Evolutionary conservation across 2,888 invertebrate genomes (phyloP).

Genomic region (Drosophila nr. perissopoda): DNA sequence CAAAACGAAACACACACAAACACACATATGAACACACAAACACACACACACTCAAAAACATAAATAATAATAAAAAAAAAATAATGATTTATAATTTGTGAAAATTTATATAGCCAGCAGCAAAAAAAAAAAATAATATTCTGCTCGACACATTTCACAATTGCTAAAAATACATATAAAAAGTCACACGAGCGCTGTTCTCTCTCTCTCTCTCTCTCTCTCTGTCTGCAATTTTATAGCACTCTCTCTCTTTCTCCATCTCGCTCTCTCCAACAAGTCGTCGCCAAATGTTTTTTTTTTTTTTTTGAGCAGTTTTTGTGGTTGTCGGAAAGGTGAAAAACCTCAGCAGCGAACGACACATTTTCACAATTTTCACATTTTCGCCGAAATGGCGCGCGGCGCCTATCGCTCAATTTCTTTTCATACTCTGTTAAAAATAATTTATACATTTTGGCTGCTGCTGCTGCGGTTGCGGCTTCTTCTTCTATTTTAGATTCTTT

Average conservation of each 20-base stretch:
- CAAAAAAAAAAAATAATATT: slow-evolving; percentile 18
- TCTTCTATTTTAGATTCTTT: slow-evolving; percentile 1
- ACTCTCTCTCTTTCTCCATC: not conserved
- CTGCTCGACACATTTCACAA: slow-evolving; percentile 69
- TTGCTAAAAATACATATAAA: slow-evolving; percentile 67
- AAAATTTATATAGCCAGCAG: slow-evolving; percentile 50
- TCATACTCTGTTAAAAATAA: slow-evolving; percentile 49
- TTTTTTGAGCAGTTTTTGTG: slow-evolving; percentile 49
- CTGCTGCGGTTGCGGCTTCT: not conserved
- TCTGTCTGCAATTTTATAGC: not conserved
- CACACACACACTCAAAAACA: slow-evolving; percentile 7
- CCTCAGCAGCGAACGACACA: slow-evolving; percentile 58
- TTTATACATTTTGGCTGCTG: slow-evolving; percentile 18
- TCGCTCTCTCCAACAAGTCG: slow-evolving; percentile 11
- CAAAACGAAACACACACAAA: slow-evolving; percentile 15
- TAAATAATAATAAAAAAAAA: slow-evolving; percentile 49
- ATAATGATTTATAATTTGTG: slow-evolving; percentile 67
- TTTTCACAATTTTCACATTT: slow-evolving; percentile 51
- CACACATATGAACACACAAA: not conserved
- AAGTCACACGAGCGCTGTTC: slow-evolving; percentile 60
- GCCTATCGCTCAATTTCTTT: slow-evolving; percentile 70
- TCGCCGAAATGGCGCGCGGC: slow-evolving; percentile 60
- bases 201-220: not conserved
- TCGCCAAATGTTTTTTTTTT: slow-evolving; percentile 23
- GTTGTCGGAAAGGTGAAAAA: slow-evolving; percentile 68